phyloP scores from a whole-genome alignment of 2,113 vertebrate genomes.

The Mesitornis unicolor region DNA sequence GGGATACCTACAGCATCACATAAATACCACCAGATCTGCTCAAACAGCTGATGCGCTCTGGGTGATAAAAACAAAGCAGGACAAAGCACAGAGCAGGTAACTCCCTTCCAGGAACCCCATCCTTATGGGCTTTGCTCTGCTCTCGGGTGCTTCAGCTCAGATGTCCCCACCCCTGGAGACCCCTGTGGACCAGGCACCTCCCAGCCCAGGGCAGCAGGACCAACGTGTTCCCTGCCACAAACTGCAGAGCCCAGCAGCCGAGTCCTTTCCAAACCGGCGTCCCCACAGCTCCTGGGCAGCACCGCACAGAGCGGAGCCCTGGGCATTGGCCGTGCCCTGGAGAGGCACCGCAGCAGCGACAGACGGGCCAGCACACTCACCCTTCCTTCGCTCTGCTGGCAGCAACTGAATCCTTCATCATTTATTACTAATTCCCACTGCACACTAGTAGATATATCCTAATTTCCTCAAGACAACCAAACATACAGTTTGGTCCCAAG shows the following conservation, averaged over 20 bases:
- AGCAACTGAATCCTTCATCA: background rate
- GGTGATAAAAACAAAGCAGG: constrained; percentile 5
- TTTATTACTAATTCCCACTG: background rate
- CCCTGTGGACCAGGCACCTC: background rate
- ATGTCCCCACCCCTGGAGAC: background rate
- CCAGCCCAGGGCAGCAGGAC: background rate
- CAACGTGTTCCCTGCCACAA: background rate
- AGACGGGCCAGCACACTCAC: background rate
- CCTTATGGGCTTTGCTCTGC: background rate
- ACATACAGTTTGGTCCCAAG: background rate
- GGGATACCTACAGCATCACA: constrained; percentile 15
- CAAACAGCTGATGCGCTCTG: background rate
- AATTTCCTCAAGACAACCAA: background rate
- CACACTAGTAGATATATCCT: background rate
- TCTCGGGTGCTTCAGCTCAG: background rate
- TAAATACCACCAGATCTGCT: background rate
- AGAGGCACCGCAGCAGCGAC: too few relatives aligned
- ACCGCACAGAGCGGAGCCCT: background rate
- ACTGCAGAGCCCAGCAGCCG: background rate
- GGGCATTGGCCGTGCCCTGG: too few relatives aligned
- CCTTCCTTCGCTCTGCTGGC: background rate
- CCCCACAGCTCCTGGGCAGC: background rate
- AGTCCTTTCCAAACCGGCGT: background rate
- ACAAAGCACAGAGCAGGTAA: background rate
- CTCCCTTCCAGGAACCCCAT: background rate